phyloP scores from a whole-genome alignment of 2,113 vertebrate species.

The Rattus norvegicus region DNA sequence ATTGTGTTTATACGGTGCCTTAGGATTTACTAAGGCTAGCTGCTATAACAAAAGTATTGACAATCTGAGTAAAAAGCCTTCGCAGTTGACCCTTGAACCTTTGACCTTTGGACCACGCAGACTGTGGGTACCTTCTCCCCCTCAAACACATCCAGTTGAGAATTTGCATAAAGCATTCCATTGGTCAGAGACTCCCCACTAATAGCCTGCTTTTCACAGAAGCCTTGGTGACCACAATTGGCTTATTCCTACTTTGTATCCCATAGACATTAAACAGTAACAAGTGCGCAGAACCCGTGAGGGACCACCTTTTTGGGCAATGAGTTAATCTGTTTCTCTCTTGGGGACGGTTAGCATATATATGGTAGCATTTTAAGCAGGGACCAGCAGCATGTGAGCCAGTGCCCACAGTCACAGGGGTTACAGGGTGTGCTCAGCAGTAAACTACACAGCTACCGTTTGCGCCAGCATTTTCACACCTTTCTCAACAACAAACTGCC shows the following conservation, averaged over 20 bases:
- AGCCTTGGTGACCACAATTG: background rate
- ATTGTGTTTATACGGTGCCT: background rate
- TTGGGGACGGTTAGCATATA: background rate
- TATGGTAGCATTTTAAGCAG: background rate
- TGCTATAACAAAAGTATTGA: background rate
- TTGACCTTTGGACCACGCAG: background rate
- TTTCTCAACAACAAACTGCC: background rate
- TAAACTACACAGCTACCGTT: background rate
- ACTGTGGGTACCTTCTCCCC: background rate
- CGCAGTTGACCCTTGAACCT: background rate
- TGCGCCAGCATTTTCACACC: background rate
- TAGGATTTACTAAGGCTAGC: background rate
- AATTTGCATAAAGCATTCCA: background rate
- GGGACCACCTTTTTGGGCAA: background rate
- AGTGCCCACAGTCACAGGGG: no score
- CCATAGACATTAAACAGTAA: background rate
- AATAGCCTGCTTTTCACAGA: background rate
- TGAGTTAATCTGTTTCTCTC: background rate
- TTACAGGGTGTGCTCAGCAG: fast-evolving
- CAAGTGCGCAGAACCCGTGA: background rate
- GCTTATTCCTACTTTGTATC: background rate
- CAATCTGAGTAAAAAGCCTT: background rate
- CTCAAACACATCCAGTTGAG: background rate
- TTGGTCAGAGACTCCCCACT: background rate
- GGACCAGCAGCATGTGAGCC: background rate